Evolutionary conservation across 2,888 invertebrate species (phyloP).

Genomic region (Nipponacmea schrenckii): DNA sequence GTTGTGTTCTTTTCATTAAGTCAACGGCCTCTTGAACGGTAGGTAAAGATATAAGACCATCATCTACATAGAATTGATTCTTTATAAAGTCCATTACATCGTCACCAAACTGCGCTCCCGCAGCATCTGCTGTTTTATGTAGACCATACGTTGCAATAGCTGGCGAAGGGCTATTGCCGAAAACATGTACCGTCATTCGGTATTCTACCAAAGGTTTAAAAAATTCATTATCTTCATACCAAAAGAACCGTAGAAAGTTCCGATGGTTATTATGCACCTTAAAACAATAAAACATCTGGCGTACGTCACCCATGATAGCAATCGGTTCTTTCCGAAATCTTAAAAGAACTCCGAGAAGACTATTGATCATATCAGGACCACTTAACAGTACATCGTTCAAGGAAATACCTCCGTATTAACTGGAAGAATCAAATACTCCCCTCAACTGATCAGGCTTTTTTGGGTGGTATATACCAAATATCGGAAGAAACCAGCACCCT

Average conservation of each 20-base stretch:
- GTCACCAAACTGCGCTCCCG: conserved; percentile 9
- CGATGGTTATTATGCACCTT: conserved; percentile 28
- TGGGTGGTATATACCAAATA: conserved; percentile 31
- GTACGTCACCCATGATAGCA: conserved; percentile 30
- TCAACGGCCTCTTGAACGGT: conserved; percentile 22
- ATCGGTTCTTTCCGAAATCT: conserved; percentile 27
- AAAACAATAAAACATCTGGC: conserved; percentile 38
- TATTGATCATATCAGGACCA: conserved; percentile 35
- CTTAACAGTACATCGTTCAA: conserved; percentile 26
- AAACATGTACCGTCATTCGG: conserved; percentile 39
- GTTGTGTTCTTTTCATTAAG: conserved; percentile 32
- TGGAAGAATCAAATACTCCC: conserved; percentile 32
- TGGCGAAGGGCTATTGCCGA: conserved; percentile 39
- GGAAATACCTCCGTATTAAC: conserved; percentile 20
- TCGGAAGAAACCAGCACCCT: conserved; percentile 31
- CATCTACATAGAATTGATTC: conserved; percentile 38
- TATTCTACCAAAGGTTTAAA: conserved; percentile 30
- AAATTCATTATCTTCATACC: conserved; percentile 34
- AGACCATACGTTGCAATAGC: conserved; percentile 35
- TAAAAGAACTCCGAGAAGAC: conserved; percentile 31
- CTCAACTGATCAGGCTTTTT: conserved; percentile 30
- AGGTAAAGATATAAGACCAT: conserved; percentile 29
- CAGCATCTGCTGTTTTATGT: conserved; percentile 18
- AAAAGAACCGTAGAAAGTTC: conserved; percentile 34
- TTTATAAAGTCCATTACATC: conserved; percentile 31